Conservation (phyloP, 2,888 invertebrate species). For the Tetragonula carbonaria region DNA sequence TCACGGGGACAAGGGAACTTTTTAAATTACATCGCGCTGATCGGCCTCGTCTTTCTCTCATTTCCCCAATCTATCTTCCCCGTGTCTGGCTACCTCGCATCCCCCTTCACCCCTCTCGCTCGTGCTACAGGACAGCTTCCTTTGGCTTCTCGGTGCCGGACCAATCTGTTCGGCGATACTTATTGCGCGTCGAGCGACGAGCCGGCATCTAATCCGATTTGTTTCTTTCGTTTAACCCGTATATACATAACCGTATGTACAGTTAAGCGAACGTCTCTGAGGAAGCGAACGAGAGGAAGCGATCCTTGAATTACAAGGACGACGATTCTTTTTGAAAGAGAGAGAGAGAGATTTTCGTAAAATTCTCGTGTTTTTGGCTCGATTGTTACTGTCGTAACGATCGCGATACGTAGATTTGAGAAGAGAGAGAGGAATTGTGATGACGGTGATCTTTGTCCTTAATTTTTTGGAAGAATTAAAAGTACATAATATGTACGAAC, state of each 20-base stretch:
- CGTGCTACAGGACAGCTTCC: constrained; percentile 22
- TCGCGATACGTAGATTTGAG: no score
- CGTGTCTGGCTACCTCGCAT: constrained; percentile 2
- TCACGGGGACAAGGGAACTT: constrained; percentile 77
- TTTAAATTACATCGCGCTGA: constrained; percentile 80
- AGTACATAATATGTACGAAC: no score
- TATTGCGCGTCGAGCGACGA: constrained; percentile 67
- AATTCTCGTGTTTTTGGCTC: no score
- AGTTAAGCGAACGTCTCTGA: constrained; percentile 2
- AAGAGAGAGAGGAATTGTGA: no score
- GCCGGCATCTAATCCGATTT: constrained; percentile 72
- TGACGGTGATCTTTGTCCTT: no score
- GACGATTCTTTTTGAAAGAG: no score
- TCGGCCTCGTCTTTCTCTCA: constrained; percentile 72
- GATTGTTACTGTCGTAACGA: no score
- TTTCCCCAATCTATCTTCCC: constrained; percentile 59
- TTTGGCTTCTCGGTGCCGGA: constrained; percentile 15
- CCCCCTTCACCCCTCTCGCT: background rate
- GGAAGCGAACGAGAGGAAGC: background rate
- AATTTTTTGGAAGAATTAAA: no score
- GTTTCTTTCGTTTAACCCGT: constrained; percentile 53
- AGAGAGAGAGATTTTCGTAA: no score
- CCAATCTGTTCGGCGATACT: constrained; percentile 72
- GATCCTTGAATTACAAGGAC: background rate
- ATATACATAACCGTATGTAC: background rate